Percentiles rank a stretch among this genome's conserved stretches.
These are phyloP conservation scores for Aplysia californica DNA, from an alignment of 1,140 invertebrate species.

Conservation along the genomic window DNA sequence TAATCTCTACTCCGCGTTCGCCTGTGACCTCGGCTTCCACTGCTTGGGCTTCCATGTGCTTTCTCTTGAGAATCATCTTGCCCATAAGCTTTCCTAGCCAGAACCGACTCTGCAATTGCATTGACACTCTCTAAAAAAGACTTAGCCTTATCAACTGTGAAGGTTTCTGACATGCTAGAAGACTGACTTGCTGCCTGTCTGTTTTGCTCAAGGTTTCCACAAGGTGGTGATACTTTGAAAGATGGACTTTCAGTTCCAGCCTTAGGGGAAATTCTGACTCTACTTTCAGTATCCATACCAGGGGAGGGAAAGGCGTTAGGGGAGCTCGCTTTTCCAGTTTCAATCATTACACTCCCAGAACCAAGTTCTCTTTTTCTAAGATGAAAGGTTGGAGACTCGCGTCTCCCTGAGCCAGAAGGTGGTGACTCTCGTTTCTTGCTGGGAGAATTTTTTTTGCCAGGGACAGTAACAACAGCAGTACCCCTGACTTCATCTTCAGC, in stretches of 20 bases:
- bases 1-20: not conserved
- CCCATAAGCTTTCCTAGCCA: not conserved
- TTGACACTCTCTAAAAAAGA: constrained; percentile 34
- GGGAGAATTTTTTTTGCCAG: not conserved
- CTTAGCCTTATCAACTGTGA: constrained; percentile 42
- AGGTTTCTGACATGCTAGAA: constrained; percentile 45
- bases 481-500: not conserved
- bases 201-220: not conserved
- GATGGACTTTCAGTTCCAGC: constrained; percentile 5
- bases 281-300: not conserved
- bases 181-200: not conserved
- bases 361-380: not conserved
- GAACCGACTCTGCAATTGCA: constrained; percentile 16
- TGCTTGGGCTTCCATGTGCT: not conserved
- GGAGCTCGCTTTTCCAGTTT: not conserved
- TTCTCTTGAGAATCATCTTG: too few species aligned
- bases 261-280: constrained; percentile 13
- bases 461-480: not conserved
- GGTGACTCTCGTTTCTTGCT: not conserved
- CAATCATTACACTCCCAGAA: constrained; percentile 5
- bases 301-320: not conserved
- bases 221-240: constrained; percentile 8
- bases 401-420: not conserved
- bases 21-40: not conserved
- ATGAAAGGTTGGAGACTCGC: not conserved